phyloP scores from a whole-genome alignment of 30 jellyfish, hydroid and myxozoan genomes.

The Euphysa ruthae region DNA sequence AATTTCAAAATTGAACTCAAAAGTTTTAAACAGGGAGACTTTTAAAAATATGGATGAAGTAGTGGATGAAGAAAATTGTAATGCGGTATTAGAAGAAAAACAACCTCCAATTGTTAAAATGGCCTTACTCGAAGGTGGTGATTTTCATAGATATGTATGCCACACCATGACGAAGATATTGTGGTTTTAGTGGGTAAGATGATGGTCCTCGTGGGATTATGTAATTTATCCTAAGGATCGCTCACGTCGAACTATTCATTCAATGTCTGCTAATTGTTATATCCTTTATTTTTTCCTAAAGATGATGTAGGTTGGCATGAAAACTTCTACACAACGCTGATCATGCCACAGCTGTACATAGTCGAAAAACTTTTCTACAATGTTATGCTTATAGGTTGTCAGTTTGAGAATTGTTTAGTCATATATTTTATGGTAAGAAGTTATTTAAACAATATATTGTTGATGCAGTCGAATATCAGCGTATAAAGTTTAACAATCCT shows the following conservation, averaged over 20 bases:
- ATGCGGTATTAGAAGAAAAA: constrained; percentile 1
- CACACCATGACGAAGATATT: no score
- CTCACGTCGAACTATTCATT: not conserved
- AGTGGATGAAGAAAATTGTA: constrained; percentile 3
- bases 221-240: constrained; percentile 42
- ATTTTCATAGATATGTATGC: constrained; percentile 26
- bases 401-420: not conserved
- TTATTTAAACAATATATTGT: constrained; percentile 47
- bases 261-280: constrained; percentile 19
- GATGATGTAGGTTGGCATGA: constrained; percentile 21
- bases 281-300: constrained; percentile 19
- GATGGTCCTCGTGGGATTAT: constrained; percentile 47
- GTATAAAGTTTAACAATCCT: constrained; percentile 22
- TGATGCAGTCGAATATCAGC: constrained; percentile 37
- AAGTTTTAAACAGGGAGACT: not conserved
- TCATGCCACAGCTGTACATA: not conserved
- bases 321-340: constrained; percentile 12
- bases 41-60: constrained; percentile 10
- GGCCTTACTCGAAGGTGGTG: not conserved
- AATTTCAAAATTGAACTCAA: not conserved
- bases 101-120: not conserved
- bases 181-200: no score
- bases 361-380: not conserved
- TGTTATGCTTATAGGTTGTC: not conserved
- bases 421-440: constrained; percentile 1